Base-by-base conservation (phyloP, 2,888 invertebrate species). In the Eumacrocentrus americanus region DNA sequence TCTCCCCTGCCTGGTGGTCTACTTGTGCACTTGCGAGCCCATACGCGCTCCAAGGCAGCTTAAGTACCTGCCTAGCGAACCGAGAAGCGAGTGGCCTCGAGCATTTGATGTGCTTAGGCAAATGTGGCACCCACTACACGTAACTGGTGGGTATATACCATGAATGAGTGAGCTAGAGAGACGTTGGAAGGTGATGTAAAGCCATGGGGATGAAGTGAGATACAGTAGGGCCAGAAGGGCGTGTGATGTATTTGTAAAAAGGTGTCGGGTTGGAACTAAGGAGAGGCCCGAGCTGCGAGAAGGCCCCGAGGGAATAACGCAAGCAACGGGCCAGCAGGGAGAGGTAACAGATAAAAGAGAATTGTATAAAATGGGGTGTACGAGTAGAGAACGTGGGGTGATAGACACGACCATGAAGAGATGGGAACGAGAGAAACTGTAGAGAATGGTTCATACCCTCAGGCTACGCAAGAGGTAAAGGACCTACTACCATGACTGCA, bases 191-290 rank as follows among this genome's bases (percentile, higher is more conserved):
- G 54, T 38, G 55, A 35, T 12, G 56, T 60, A 60, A 42, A 53
- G 50, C 38, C 53, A 54, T 54, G 53, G 46, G 48, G 42, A 56
- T 47, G 57, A 61, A 22, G 22, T 34, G 37, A 23, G 23, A 35
- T 23, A 53, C 12, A 50, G 48, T 54, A 65, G 65, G 68, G 62
- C 69, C 74, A 76, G 71, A 73, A 75, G 73, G 76, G 77, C 75
- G 77, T 77, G 78, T 77, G 79, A 78, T 79, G 80, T 79, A 78
- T 80, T 80, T 80, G 79, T 80, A 80, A 79, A 80, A 78, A 79
- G 80, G 80, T 79, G 79, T 78, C 76, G 78, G 80, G 72, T 76
- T 76, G 80, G 79, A 79, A 78, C 76, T 76, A 77, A 78, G 77
- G 70, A 76, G 74, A 68, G 70, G 68, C 73, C 73, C 70, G 68